Evolutionary conservation across 2,797 vertebrate genomes (phyloP).

Genomic region (Morelia viridis): DNA sequence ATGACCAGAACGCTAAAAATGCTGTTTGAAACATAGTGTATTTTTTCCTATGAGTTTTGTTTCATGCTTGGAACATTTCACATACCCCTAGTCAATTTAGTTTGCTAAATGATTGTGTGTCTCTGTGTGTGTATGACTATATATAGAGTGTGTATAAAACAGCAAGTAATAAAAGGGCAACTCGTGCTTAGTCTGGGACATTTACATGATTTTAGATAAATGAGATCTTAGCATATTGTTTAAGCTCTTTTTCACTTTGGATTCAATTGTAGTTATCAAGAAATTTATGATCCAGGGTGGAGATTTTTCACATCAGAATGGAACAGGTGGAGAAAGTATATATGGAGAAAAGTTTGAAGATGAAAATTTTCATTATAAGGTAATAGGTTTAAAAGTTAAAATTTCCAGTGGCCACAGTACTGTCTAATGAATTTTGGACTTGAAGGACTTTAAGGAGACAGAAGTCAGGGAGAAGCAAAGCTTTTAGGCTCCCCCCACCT

Average conservation of each 20-base stretch:
- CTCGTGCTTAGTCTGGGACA: neutral
- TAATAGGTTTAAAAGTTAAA: constrained; percentile 58
- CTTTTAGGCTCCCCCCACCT: neutral
- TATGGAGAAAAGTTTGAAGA: constrained; percentile 99
- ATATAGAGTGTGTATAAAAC: neutral
- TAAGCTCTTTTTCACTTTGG: neutral
- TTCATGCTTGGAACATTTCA: neutral
- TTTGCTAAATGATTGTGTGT: neutral
- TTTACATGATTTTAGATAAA: neutral
- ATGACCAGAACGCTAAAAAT: neutral
- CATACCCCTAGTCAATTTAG: neutral
- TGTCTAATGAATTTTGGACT: neutral
- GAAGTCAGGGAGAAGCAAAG: neutral
- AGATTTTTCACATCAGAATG: constrained; percentile 96
- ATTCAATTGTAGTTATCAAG: constrained; percentile 86
- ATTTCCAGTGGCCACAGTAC: neutral
- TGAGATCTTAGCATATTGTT: neutral
- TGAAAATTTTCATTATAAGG: constrained; percentile 96
- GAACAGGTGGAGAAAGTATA: constrained; percentile 97
- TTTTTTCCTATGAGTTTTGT: neutral
- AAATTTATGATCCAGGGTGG: constrained; percentile 98
- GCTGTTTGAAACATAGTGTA: neutral
- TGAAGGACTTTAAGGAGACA: neutral
- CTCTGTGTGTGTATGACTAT: no score
- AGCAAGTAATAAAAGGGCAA: neutral